These are phyloP conservation scores for Apis dorsata DNA, from an alignment of 1,140 invertebrate species.

Conservation along the genomic window DNA sequence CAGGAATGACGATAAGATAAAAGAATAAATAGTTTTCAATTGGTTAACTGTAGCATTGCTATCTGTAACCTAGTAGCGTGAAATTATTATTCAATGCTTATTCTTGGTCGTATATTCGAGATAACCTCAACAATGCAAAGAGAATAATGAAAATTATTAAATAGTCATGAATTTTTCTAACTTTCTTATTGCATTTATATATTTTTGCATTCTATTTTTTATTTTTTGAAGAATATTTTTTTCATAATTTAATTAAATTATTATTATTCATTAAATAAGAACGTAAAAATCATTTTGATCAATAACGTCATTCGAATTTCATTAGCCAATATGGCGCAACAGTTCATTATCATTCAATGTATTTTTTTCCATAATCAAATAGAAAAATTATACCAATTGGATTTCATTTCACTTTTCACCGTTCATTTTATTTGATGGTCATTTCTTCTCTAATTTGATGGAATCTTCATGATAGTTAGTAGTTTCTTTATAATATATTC, in stretches of 20 bases:
- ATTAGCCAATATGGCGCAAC: neutral
- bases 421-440: constrained; percentile 2
- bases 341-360: constrained; percentile 12
- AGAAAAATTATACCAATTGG: neutral
- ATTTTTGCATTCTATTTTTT: neutral
- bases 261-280: neutral
- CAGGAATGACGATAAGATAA: constrained; percentile 43
- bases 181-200: neutral
- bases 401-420: constrained; percentile 15
- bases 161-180: neutral
- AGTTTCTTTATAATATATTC: neutral
- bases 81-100: constrained; percentile 27
- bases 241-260: neutral
- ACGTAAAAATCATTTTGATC: constrained; percentile 5
- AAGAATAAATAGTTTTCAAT: constrained; percentile 20
- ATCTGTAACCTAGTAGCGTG: constrained; percentile 15
- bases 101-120: neutral
- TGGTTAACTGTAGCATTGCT: neutral
- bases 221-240: neutral
- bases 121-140: neutral
- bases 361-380: neutral
- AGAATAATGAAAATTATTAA: neutral
- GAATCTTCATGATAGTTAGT: neutral
- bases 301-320: neutral
- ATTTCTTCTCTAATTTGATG: neutral